These are phyloP conservation scores for Brachyalestes nurse DNA, from an alignment of 2,797 vertebrate genomes.

Conservation along the genomic window DNA sequence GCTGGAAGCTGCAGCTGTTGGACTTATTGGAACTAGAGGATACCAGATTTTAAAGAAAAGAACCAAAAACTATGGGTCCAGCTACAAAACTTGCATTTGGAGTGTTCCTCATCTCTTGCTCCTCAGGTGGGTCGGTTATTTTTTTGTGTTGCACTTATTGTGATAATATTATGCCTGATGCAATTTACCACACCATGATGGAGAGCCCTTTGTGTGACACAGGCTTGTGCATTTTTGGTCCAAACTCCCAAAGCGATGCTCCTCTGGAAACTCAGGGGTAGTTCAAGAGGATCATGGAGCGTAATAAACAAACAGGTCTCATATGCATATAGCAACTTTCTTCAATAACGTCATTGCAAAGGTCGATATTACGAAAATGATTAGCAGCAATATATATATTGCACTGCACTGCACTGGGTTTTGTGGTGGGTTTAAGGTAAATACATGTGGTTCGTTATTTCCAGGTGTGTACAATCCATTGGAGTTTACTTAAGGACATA, in stretches of 20 bases:
- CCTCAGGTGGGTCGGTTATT: constrained; percentile 83
- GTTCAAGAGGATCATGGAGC: background rate
- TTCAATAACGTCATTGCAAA: background rate
- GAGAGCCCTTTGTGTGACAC: too few relatives aligned
- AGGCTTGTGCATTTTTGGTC: too few relatives aligned
- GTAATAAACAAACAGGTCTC: background rate
- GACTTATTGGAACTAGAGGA: constrained; percentile 51
- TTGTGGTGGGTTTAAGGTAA: background rate
- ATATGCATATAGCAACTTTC: background rate
- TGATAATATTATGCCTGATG: background rate
- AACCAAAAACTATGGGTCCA: constrained; percentile 81
- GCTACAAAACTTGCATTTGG: constrained; percentile 91
- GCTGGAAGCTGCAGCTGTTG: constrained; percentile 47
- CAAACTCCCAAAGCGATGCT: background rate
- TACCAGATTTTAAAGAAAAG: constrained; percentile 14
- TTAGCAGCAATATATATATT: background rate
- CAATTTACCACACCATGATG: too few relatives aligned
- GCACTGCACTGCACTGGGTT: background rate
- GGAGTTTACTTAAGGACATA: background rate
- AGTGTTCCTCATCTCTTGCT: constrained; percentile 93
- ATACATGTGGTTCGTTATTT: background rate
- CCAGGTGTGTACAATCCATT: background rate
- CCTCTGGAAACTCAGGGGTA: background rate
- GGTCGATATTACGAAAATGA: background rate
- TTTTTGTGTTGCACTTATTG: background rate